Percentiles rank a stretch among this genome's conserved stretches.
phyloP scores from a whole-genome alignment of 2,113 vertebrate species.

The Plecturocebus donacophilus region DNA sequence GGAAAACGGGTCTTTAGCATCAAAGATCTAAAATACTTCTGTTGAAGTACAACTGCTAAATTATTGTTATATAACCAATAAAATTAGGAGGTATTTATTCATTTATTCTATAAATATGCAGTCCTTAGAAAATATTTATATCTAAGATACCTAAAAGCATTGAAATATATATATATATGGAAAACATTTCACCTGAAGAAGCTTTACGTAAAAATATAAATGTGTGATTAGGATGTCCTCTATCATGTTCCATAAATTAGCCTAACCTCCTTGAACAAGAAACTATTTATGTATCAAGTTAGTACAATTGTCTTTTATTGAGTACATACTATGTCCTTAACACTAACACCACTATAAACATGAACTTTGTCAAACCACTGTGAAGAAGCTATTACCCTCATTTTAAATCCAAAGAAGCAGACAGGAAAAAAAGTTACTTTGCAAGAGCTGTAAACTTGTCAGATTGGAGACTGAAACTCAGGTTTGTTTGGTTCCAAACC shows the following conservation, averaged over 20 bases:
- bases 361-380: not conserved
- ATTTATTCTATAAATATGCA: not conserved
- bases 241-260: not conserved
- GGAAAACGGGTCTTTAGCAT: not conserved
- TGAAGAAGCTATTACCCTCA: not conserved
- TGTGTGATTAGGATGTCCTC: not conserved
- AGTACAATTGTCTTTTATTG: not conserved
- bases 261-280: not conserved
- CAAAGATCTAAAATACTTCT: not conserved
- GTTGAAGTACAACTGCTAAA: not conserved
- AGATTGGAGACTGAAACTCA: too few species aligned
- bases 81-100: not conserved
- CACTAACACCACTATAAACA: not conserved
- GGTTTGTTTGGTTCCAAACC: not conserved
- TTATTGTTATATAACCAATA: not conserved
- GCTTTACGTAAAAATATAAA: not conserved
- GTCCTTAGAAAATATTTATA: not conserved
- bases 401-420: not conserved
- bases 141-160: not conserved
- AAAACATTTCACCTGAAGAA: not conserved
- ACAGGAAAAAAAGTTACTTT: not conserved
- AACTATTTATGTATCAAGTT: not conserved
- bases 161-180: not conserved
- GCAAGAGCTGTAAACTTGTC: not conserved
- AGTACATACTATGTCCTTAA: not conserved